Conservation (phyloP, 2,113 vertebrate genomes). For the Electrona antarctica region DNA sequence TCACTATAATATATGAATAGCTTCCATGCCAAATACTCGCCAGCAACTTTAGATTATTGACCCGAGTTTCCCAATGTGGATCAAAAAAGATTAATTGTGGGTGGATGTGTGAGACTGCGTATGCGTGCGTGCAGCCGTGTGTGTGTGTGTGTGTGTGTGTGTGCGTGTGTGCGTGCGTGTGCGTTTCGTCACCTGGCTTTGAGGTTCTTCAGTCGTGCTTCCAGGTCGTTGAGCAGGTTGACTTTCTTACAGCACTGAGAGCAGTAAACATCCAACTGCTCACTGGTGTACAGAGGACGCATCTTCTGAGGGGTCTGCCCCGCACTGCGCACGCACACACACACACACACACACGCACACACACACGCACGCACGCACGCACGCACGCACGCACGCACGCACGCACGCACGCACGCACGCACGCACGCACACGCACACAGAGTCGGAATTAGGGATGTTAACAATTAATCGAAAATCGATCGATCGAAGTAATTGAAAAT, state of each 20-base stretch:
- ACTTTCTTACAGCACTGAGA: conserved; percentile 92
- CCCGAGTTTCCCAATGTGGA: too few relatives aligned
- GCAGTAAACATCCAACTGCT: conserved; percentile 87
- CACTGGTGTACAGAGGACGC: conserved; percentile 83
- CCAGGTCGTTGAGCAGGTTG: conserved; percentile 89
- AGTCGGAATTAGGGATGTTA: too few relatives aligned
- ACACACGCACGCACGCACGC: not conserved
- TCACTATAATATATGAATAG: too few relatives aligned
- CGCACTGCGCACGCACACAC: conserved; percentile 72
- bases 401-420: too few relatives aligned
- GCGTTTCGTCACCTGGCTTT: conserved; percentile 82
- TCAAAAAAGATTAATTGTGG: not conserved
- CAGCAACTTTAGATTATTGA: too few relatives aligned
- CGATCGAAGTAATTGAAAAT: too few relatives aligned
- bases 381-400: too few relatives aligned
- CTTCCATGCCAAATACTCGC: too few relatives aligned
- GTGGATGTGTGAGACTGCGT: not conserved
- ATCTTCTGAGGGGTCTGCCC: conserved; percentile 88
- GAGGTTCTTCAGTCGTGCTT: conserved; percentile 87
- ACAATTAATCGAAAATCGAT: too few relatives aligned
- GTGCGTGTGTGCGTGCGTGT: not conserved
- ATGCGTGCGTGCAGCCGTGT: too few relatives aligned
- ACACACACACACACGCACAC: not conserved
- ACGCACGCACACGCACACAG: too few relatives aligned
- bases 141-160: not conserved